Evolutionary conservation across 2,797 vertebrate genomes (phyloP).

Genomic region (Pampus argenteus): DNA sequence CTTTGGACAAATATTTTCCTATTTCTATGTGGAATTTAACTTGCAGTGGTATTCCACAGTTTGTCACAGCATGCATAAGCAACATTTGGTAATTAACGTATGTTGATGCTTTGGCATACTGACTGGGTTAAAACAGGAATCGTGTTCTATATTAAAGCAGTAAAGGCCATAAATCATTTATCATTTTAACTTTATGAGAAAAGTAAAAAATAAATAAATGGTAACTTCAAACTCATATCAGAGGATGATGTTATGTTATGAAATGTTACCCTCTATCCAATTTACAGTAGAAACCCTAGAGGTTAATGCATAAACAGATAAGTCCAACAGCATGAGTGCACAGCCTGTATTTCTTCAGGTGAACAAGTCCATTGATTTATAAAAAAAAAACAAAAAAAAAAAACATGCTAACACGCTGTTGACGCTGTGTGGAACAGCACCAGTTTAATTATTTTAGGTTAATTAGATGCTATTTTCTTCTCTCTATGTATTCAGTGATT

Average conservation of each 20-base stretch:
- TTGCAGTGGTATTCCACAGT: background rate
- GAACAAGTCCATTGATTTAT: background rate
- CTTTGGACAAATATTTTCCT: background rate
- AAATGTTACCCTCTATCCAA: background rate
- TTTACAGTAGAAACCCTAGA: too few species aligned
- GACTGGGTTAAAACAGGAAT: too few species aligned
- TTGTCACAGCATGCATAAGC: background rate
- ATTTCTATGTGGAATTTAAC: background rate
- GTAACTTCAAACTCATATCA: background rate
- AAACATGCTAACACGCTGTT: conserved; percentile 24
- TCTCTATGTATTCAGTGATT: conserved; percentile 24
- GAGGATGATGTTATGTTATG: background rate
- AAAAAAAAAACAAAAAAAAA: too few species aligned
- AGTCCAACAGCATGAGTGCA: conserved; percentile 1
- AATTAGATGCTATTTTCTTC: conserved; percentile 35
- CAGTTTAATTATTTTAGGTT: conserved; percentile 34
- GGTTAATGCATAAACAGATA: background rate
- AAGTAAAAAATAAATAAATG: background rate
- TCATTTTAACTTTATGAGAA: background rate
- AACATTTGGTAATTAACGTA: background rate
- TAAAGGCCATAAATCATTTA: background rate
- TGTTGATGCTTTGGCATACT: background rate
- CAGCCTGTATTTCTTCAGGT: conserved; percentile 2
- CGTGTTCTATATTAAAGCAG: background rate
- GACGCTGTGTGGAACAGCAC: conserved; percentile 16